Evolutionary conservation across 1,140 invertebrate species (phyloP).

Genomic region (Apolygus lucorum): DNA sequence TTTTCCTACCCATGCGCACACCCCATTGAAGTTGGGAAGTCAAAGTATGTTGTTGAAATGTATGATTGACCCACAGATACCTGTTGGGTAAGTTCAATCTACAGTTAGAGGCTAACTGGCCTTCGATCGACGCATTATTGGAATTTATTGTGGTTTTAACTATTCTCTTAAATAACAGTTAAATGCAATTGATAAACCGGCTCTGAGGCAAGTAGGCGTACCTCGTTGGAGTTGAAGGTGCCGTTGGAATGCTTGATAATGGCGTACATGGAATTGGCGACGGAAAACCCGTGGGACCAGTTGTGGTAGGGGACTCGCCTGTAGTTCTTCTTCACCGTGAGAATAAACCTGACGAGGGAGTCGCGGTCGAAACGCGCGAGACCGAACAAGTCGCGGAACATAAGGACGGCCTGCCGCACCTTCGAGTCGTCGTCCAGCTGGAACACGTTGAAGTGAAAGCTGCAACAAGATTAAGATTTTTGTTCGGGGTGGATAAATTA

Average conservation of each 20-base stretch:
- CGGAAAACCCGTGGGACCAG: conserved; percentile 77
- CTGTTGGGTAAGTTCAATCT: too few species aligned
- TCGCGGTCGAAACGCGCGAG: conserved; percentile 49
- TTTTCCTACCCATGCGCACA: too few species aligned
- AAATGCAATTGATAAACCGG: too few species aligned
- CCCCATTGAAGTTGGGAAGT: too few species aligned
- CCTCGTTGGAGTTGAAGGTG: conserved; percentile 52
- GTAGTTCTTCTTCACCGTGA: conserved; percentile 79
- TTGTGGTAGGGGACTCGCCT: conserved; percentile 74
- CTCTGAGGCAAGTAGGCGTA: too few species aligned
- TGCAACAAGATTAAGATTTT: conserved; percentile 35
- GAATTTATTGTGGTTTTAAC: too few species aligned
- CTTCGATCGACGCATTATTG: too few species aligned
- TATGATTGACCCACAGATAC: too few species aligned
- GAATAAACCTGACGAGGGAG: conserved; percentile 53
- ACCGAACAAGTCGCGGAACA: conserved; percentile 69
- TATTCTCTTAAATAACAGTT: too few species aligned
- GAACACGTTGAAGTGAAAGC: conserved; percentile 65
- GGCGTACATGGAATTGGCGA: conserved; percentile 72
- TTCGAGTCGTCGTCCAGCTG: conserved; percentile 56
- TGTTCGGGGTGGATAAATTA: too few species aligned
- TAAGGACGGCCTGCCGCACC: conserved; percentile 59
- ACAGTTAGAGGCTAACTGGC: too few species aligned
- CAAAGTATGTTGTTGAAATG: too few species aligned
- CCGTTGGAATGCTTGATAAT: conserved; percentile 54